A percentile compares a stretch with the other conserved stretches of the same genome.
Conservation (phyloP, 1,140 invertebrate genomes). For the Aethina tumida region DNA sequence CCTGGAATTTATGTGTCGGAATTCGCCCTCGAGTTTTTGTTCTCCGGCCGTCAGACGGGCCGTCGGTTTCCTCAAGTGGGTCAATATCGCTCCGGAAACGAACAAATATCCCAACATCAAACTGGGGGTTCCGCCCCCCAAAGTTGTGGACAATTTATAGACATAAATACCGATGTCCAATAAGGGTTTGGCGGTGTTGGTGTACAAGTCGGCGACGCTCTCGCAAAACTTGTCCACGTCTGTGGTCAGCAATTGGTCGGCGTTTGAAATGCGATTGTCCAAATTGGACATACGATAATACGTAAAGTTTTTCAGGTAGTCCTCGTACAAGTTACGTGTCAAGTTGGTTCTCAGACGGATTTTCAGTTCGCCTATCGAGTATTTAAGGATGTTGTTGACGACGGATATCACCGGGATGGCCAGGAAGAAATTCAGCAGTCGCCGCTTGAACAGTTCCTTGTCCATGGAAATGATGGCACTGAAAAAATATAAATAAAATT, state of each 20-base stretch:
- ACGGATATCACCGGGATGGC: slow-evolving; percentile 78
- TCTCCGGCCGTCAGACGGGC: slow-evolving; percentile 84
- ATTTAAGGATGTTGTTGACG: slow-evolving; percentile 89
- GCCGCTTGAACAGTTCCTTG: slow-evolving; percentile 58
- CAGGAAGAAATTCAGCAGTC: slow-evolving; percentile 66
- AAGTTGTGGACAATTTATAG: slow-evolving; percentile 72
- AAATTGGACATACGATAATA: slow-evolving; percentile 97
- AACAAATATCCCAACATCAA: slow-evolving; percentile 80
- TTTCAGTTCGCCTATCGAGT: slow-evolving; percentile 88
- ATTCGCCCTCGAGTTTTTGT: slow-evolving; percentile 95
- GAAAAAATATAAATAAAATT: slow-evolving; percentile 38
- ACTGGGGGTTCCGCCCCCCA: slow-evolving; percentile 74
- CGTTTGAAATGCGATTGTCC: slow-evolving; percentile 89
- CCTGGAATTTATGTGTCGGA: slow-evolving; percentile 90
- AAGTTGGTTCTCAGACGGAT: slow-evolving; percentile 82
- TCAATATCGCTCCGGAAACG: slow-evolving; percentile 71
- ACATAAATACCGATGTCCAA: slow-evolving; percentile 93
- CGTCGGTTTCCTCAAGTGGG: slow-evolving; percentile 73
- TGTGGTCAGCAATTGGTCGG: slow-evolving; percentile 91
- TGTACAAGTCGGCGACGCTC: slow-evolving; percentile 89
- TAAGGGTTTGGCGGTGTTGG: slow-evolving; percentile 93
- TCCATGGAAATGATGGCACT: slow-evolving; percentile 90
- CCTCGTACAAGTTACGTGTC: slow-evolving; percentile 74
- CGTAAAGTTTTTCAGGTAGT: slow-evolving; percentile 93
- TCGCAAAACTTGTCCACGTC: slow-evolving; percentile 98